Percentiles rank a stretch among this genome's conserved stretches.
These are phyloP conservation scores for Pseudochirops corinnae DNA, from an alignment of 2,797 vertebrate genomes.

Conservation along the genomic window DNA sequence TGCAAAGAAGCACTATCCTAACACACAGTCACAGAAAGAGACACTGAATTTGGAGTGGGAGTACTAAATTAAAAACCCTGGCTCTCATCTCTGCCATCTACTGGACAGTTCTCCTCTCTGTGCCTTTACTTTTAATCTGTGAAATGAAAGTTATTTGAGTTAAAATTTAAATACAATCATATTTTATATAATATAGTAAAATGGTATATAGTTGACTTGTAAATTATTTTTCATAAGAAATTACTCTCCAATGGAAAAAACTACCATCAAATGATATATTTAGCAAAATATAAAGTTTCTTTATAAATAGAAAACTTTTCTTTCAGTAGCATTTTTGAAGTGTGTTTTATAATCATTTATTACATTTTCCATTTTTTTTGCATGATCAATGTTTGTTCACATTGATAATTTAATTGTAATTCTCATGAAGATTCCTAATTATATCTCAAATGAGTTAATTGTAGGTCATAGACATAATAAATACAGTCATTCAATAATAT, in stretches of 20 bases:
- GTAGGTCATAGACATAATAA: constrained; percentile 10
- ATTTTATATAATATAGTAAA: background rate
- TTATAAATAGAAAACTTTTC: background rate
- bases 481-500: constrained; percentile 45
- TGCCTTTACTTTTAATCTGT: background rate
- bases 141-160: background rate
- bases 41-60: background rate
- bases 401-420: constrained; percentile 1
- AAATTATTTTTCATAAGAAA: background rate
- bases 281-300: background rate
- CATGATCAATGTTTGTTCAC: background rate
- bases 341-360: background rate
- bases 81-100: background rate
- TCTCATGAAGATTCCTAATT: background rate
- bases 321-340: background rate
- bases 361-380: constrained; percentile 13
- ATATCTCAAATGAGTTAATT: constrained; percentile 32
- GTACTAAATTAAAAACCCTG: background rate
- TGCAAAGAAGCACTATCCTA: background rate
- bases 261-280: background rate
- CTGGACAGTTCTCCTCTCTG: background rate
- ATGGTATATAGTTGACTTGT: background rate
- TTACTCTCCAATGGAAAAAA: background rate
- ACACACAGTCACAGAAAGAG: background rate
- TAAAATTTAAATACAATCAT: background rate